phyloP scores from a whole-genome alignment of 2,797 vertebrate species.

The Poeciliopsis turneri region DNA sequence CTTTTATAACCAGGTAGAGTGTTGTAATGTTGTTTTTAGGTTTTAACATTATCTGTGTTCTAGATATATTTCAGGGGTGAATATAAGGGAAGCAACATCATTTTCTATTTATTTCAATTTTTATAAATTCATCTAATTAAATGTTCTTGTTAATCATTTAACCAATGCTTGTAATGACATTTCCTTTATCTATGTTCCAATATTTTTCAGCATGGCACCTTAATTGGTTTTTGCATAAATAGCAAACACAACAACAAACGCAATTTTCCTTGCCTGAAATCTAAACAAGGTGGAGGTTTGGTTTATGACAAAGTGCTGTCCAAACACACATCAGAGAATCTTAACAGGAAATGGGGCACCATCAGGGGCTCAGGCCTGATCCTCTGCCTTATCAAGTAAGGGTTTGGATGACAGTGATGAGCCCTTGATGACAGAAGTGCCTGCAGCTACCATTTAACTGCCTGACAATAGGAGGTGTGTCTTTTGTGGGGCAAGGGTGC shows the following conservation, averaged over 20 bases:
- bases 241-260: background rate
- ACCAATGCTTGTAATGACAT: background rate
- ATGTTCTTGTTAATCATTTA: background rate
- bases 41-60: background rate
- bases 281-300: slow-evolving; percentile 5
- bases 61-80: background rate
- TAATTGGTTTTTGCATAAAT: background rate
- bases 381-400: slow-evolving; percentile 52
- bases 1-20: background rate
- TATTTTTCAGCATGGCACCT: background rate
- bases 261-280: slow-evolving; percentile 1
- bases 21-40: background rate
- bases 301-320: slow-evolving; percentile 14
- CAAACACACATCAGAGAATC: background rate
- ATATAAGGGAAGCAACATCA: background rate
- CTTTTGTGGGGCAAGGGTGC: slow-evolving; percentile 22
- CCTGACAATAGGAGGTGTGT: slow-evolving; percentile 56
- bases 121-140: background rate
- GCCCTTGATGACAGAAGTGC: slow-evolving; percentile 72
- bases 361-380: slow-evolving; percentile 44
- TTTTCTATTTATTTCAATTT: background rate
- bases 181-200: background rate
- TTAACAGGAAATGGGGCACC: slow-evolving; percentile 10
- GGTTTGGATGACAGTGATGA: slow-evolving; percentile 72
- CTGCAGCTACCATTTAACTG: slow-evolving; percentile 66